Evolutionary conservation across 2,888 invertebrate species (phyloP).

Genomic region (Caenorhabditis japonica): DNA sequence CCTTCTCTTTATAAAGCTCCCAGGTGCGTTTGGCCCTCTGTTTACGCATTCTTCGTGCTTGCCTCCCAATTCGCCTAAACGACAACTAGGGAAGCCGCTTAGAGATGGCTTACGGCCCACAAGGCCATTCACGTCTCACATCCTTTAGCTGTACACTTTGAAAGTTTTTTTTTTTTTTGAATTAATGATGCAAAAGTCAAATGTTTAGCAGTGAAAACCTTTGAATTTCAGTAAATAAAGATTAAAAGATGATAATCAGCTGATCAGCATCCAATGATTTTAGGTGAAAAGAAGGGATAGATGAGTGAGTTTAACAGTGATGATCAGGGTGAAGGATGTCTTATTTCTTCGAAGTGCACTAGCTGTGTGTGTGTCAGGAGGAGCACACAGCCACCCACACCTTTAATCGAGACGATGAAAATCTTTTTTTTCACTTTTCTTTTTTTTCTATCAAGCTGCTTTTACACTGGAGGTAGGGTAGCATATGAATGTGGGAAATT

Average conservation of each 20-base stretch:
- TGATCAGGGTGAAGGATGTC: neutral
- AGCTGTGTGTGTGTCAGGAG: too few relatives aligned
- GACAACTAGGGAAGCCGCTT: conserved; percentile 39
- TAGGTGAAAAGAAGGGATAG: conserved; percentile 1
- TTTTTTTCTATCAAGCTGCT: neutral
- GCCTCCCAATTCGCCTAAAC: conserved; percentile 36
- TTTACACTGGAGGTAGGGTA: conserved; percentile 1
- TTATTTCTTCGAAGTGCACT: conserved; percentile 25
- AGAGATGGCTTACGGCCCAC: conserved; percentile 27
- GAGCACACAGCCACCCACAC: conserved; percentile 47
- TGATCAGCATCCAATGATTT: conserved; percentile 11
- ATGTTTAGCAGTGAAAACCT: neutral
- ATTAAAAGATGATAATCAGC: conserved; percentile 38
- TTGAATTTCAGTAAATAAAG: conserved; percentile 42
- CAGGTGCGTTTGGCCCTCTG: neutral
- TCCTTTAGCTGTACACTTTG: neutral
- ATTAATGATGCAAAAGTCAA: neutral
- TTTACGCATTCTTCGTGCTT: conserved; percentile 10
- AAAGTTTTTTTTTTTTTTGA: conserved; percentile 1
- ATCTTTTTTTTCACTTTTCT: conserved; percentile 15
- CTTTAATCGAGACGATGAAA: conserved; percentile 48
- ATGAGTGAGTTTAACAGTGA: conserved; percentile 27
- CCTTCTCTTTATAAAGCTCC: neutral
- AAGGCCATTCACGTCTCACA: neutral
- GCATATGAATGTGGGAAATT: conserved; percentile 41